These are phyloP conservation scores for Ascaphus truei DNA, from an alignment of 2,113 vertebrate genomes.

Conservation along the genomic window DNA sequence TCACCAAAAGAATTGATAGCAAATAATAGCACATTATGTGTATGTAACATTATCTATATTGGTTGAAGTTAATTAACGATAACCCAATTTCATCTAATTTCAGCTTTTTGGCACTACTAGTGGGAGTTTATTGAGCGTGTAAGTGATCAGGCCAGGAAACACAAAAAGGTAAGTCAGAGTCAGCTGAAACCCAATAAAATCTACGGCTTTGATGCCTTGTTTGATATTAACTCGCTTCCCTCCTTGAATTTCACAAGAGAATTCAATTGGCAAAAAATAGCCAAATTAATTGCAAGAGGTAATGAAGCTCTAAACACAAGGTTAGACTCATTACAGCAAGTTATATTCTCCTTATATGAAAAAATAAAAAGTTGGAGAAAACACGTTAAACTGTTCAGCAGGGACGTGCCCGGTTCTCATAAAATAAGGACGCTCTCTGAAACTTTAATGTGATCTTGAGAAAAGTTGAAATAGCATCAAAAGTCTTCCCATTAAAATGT, in stretches of 20 bases:
- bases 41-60: background rate
- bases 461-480: background rate
- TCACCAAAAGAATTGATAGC: background rate
- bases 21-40: background rate
- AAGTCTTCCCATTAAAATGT: background rate
- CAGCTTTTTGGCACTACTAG: background rate
- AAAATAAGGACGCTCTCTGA: background rate
- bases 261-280: conserved; percentile 1
- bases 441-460: background rate
- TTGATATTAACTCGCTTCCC: background rate
- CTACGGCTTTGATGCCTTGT: background rate
- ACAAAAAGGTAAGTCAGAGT: background rate
- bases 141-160: background rate
- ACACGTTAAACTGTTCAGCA: background rate
- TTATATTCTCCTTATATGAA: background rate
- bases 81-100: background rate
- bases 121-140: background rate
- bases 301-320: conserved; percentile 1
- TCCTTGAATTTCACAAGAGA: background rate
- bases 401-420: background rate
- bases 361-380: background rate
- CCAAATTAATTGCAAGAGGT: background rate
- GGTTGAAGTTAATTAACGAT: conserved; percentile 1
- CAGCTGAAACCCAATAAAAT: conserved; percentile 8
- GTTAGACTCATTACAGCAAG: background rate